Conservation (phyloP, 2,888 invertebrate species). For the Schizotus pectinicornis region DNA sequence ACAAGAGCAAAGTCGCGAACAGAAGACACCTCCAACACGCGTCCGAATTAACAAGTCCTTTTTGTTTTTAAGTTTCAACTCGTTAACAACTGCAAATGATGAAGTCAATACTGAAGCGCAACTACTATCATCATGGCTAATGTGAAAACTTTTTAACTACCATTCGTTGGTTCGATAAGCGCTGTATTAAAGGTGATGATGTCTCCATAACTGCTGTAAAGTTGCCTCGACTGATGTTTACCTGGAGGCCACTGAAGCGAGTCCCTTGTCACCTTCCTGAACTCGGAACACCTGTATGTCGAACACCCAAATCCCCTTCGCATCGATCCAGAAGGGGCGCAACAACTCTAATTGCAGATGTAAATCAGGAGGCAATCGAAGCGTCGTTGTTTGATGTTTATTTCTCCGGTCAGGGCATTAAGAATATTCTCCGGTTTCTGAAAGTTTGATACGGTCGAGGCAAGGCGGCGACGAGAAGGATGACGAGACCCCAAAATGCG, state of each 20-base stretch:
- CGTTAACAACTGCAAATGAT: too few relatives aligned
- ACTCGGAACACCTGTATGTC: background rate
- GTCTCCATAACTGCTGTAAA: too few relatives aligned
- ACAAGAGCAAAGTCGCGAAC: too few relatives aligned
- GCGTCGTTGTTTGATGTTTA: conserved; percentile 21
- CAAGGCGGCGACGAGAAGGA: conserved; percentile 3
- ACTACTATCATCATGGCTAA: background rate
- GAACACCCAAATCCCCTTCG: background rate
- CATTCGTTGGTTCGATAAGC: too few relatives aligned
- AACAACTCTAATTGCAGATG: conserved; percentile 2
- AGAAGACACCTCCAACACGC: too few relatives aligned
- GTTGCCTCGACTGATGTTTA: too few relatives aligned
- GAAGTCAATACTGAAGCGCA: too few relatives aligned
- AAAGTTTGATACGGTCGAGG: conserved; percentile 22
- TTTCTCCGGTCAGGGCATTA: conserved; percentile 18
- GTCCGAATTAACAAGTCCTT: too few relatives aligned
- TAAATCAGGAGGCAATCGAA: conserved; percentile 11
- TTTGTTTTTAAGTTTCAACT: too few relatives aligned
- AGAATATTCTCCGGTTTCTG: conserved; percentile 18
- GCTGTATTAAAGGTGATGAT: too few relatives aligned
- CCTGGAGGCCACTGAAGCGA: too few relatives aligned
- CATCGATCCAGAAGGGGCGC: background rate
- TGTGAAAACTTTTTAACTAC: background rate
- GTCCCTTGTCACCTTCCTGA: too few relatives aligned
- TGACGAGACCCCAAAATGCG: background rate